Conservation (phyloP, 2,888 invertebrate species). For the Catonia carolina region DNA sequence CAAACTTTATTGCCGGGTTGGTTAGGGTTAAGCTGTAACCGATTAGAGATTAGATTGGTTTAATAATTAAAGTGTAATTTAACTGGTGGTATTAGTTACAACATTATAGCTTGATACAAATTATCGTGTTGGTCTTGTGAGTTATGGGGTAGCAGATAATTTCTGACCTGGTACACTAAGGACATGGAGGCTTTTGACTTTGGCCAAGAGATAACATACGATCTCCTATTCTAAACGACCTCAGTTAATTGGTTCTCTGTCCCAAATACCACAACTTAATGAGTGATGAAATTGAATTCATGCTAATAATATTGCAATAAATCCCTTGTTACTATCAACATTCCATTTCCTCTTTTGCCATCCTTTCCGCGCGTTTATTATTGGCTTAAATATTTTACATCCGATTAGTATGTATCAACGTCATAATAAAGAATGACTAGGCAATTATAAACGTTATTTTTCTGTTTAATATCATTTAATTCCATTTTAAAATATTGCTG, state of each 20-base stretch:
- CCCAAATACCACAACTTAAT: constrained; percentile 9
- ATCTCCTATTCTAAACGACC: constrained; percentile 6
- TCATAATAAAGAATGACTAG: too few species aligned
- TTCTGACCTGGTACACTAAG: neutral
- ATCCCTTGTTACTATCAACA: neutral
- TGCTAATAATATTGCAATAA: constrained; percentile 4
- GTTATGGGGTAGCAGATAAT: constrained; percentile 9
- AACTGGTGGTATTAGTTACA: constrained; percentile 7
- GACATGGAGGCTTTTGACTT: constrained; percentile 12
- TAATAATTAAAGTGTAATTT: constrained; percentile 9
- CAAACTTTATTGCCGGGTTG: neutral
- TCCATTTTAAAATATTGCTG: too few species aligned
- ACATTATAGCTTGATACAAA: constrained; percentile 11
- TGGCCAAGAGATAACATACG: constrained; percentile 1
- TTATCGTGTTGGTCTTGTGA: constrained; percentile 6
- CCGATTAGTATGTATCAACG: too few species aligned
- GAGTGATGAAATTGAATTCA: constrained; percentile 12
- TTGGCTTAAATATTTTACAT: too few species aligned
- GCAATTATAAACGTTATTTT: too few species aligned
- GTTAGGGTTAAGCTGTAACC: neutral
- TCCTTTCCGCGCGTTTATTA: neutral
- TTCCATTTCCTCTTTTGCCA: constrained; percentile 4
- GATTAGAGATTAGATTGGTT: constrained; percentile 9
- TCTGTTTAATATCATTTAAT: too few species aligned
- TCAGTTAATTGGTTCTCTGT: constrained; percentile 11